Evolutionary conservation across 1,140 invertebrate genomes (phyloP), one percentile per base, ranked within the genome.

Genomic region (Aleiodes sp.): DNA sequence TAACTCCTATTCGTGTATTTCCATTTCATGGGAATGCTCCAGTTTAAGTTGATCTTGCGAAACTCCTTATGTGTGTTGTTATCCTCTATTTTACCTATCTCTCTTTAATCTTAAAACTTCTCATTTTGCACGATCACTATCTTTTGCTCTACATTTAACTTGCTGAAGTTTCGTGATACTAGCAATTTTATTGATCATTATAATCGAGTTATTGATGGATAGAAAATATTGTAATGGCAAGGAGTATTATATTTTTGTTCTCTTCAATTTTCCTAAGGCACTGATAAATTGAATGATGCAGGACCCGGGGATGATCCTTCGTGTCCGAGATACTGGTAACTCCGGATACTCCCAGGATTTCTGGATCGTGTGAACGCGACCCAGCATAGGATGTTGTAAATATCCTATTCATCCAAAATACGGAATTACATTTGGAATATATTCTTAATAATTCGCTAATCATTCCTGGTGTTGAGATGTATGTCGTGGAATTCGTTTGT

Each of bases 21-120:
- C 29, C 37, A 66, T 66, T 66, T 66, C 65, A 66, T 66, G 65
- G 52, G 65, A 66, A 66, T 66, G 46, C 52, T 66, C 65, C 37
- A 66, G 52, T 37, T 43, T 6, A 12, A 1, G 3, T 43, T 43
- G 6, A 43, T 6, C 39, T 16, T 43, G 39, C 19, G 39, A 57
- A 52, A 37, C 16, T 66, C 37, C 56, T 66, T 52, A 46, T 26
- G 29, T 52, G 37, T 39, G 46, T 65, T 31, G 24, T 9, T 57
- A 19, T 59, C 52, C n/a, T 21, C 24, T 66, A n/a, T n/a, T n/a
- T n/a, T n/a, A n/a, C n/a, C n/a, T n/a, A n/a, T 56, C 52, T 66
- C 52, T 37, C 35, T 26, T n/a, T 12, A 21, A 57, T 66, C 52
- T 59, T 35, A 37, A n/a, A 66, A 59, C 65, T 64, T 26, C 21